Conservation (phyloP, 1,140 invertebrate genomes). For the Ectropis grisescens region DNA sequence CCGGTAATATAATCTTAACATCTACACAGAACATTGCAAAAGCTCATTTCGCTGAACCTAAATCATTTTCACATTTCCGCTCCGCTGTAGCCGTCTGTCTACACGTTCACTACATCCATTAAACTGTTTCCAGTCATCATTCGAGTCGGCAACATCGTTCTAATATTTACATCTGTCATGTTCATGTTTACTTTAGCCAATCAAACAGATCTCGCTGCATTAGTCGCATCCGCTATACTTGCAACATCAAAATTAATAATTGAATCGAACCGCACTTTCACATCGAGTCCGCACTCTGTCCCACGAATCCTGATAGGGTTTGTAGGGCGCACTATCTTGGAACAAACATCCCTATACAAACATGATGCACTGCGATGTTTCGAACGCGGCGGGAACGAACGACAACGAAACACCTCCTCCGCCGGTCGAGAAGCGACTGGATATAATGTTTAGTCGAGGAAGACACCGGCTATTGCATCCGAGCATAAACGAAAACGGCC, state of each 20-base stretch:
- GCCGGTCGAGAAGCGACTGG: slow-evolving; percentile 46
- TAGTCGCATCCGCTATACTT: slow-evolving; percentile 34
- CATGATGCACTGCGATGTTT: slow-evolving; percentile 37
- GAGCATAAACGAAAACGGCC: slow-evolving; percentile 54
- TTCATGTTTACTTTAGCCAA: slow-evolving; percentile 42
- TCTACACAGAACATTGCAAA: too few species aligned
- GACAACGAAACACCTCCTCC: slow-evolving; percentile 35
- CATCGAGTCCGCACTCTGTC: slow-evolving; percentile 23
- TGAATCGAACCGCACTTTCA: slow-evolving; percentile 33
- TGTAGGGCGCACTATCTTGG: slow-evolving; percentile 43
- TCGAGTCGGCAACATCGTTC: slow-evolving; percentile 23
- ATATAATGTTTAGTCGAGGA: slow-evolving; percentile 43
- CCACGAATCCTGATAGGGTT: slow-evolving; percentile 34
- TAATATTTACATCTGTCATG: slow-evolving; percentile 35
- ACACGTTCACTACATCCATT: slow-evolving; percentile 29
- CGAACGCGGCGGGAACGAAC: slow-evolving; percentile 30
- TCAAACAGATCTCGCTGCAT: slow-evolving; percentile 36
- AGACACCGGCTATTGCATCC: slow-evolving; percentile 56
- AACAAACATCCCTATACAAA: slow-evolving; percentile 49
- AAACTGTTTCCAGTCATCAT: slow-evolving; percentile 32
- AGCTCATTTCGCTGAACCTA: slow-evolving; percentile 28
- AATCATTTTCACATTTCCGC: slow-evolving; percentile 41
- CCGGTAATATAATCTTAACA: too few species aligned
- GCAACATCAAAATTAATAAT: slow-evolving; percentile 27
- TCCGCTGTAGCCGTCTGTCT: slow-evolving; percentile 28